These are phyloP conservation scores for Zaprionus kolodkinae DNA, from an alignment of 1,140 invertebrate species.

Conservation along the genomic window DNA sequence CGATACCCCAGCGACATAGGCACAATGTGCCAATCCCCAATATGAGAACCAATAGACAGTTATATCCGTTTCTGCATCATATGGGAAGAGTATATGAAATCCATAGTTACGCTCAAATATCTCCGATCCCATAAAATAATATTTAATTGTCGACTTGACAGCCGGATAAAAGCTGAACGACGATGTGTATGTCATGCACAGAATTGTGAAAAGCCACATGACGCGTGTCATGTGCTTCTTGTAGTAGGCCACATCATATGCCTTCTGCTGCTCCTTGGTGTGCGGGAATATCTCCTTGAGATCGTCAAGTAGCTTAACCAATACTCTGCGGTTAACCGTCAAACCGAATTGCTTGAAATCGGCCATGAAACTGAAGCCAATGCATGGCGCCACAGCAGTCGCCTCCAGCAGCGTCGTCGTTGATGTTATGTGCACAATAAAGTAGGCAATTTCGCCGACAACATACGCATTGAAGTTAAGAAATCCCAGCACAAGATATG, in stretches of 20 bases:
- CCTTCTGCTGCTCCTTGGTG: constrained; percentile 33
- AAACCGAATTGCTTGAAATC: constrained; percentile 72
- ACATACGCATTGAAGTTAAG: constrained; percentile 73
- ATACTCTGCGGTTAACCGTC: constrained; percentile 48
- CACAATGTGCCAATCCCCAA: constrained; percentile 70
- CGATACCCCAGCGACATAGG: constrained; percentile 73
- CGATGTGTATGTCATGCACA: constrained; percentile 73
- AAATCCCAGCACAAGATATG: constrained; percentile 61
- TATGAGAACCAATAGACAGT: constrained; percentile 71
- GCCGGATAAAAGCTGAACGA: constrained; percentile 77
- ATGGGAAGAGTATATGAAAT: constrained; percentile 66
- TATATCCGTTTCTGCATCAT: constrained; percentile 63
- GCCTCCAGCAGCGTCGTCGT: constrained; percentile 69
- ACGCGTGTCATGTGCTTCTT: constrained; percentile 63
- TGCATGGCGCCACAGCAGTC: constrained; percentile 69
- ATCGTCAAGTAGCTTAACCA: constrained; percentile 60
- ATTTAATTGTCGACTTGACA: constrained; percentile 66
- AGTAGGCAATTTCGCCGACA: constrained; percentile 69
- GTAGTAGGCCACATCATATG: constrained; percentile 63
- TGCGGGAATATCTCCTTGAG: constrained; percentile 59
- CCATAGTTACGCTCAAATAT: constrained; percentile 74
- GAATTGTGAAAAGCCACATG: constrained; percentile 66
- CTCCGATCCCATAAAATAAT: constrained; percentile 63
- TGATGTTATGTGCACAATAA: constrained; percentile 68
- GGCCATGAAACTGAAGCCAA: constrained; percentile 75